A percentile compares a stretch with the other conserved stretches of the same genome.
Evolutionary conservation across 2,113 vertebrate genomes (phyloP).

Genomic region (Garra rufa): DNA sequence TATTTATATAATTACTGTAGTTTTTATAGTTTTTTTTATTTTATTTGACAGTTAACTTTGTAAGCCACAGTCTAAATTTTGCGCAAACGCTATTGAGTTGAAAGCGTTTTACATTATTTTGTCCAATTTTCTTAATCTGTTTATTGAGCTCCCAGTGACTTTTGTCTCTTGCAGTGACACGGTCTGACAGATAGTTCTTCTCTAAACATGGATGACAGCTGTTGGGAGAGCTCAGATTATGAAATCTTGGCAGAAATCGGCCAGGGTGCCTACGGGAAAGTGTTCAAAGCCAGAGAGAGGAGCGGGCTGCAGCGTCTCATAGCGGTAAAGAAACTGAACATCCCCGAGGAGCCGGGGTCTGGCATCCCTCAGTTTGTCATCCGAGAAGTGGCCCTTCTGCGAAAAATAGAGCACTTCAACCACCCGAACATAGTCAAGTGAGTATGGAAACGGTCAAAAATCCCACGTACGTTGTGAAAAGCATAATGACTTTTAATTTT

Average conservation of each 20-base stretch:
- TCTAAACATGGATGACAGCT: constrained; percentile 59
- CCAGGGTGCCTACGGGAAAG: constrained; percentile 72
- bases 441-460: constrained; percentile 9
- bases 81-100: too few species aligned
- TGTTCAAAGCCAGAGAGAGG: constrained; percentile 75
- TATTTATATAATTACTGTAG: neutral
- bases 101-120: neutral
- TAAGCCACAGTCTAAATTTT: too few species aligned
- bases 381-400: constrained; percentile 78
- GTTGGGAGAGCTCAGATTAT: constrained; percentile 55
- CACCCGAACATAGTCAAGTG: constrained; percentile 80
- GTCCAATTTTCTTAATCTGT: too few species aligned
- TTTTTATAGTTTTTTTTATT: neutral
- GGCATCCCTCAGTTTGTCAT: constrained; percentile 77
- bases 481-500: too few species aligned
- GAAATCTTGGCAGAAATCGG: constrained; percentile 75
- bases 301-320: constrained; percentile 69
- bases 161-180: neutral
- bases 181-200: neutral
- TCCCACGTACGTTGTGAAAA: too few species aligned
- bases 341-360: constrained; percentile 49
- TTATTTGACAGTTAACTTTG: neutral
- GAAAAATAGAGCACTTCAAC: constrained; percentile 71
- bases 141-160: neutral
- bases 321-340: constrained; percentile 76